Conservation (phyloP, 2,888 invertebrate species). For the Callinectes sapidus region DNA sequence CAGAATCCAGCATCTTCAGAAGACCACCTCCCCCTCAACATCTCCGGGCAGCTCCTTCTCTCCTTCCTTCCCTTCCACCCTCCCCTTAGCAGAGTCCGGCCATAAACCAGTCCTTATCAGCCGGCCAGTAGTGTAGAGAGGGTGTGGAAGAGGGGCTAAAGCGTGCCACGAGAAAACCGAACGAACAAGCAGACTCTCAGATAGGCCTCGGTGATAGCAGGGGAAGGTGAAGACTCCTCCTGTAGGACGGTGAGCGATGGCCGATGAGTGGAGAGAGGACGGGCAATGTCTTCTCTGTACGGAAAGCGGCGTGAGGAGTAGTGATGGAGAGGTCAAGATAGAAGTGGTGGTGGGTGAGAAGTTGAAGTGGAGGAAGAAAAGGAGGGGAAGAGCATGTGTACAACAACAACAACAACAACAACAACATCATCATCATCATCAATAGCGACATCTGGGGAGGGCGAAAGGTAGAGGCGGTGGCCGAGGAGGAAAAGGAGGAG, state of each 20-base stretch:
- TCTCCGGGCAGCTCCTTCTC: not conserved
- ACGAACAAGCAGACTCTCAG: conserved; percentile 6
- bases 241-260: not conserved
- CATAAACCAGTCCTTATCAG: conserved; percentile 40
- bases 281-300: not conserved
- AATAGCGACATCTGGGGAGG: no score
- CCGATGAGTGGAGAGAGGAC: not conserved
- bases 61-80: conserved; percentile 10
- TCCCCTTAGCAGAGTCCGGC: not conserved
- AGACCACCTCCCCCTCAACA: not conserved
- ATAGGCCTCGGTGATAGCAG: conserved; percentile 28
- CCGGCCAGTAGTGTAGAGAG: conserved; percentile 28
- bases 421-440: no score
- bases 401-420: not conserved
- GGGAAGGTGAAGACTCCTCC: conserved; percentile 17
- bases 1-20: conserved; percentile 10
- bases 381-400: not conserved
- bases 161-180: conserved; percentile 5
- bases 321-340: not conserved
- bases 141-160: conserved; percentile 43
- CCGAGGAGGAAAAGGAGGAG: not conserved
- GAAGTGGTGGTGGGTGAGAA: not conserved
- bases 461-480: not conserved
- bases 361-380: not conserved
- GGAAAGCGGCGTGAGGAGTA: not conserved